Evolutionary conservation across 2,888 invertebrate genomes (phyloP), one percentile per base, ranked within the genome.

Genomic region (Sisyra nigra): DNA sequence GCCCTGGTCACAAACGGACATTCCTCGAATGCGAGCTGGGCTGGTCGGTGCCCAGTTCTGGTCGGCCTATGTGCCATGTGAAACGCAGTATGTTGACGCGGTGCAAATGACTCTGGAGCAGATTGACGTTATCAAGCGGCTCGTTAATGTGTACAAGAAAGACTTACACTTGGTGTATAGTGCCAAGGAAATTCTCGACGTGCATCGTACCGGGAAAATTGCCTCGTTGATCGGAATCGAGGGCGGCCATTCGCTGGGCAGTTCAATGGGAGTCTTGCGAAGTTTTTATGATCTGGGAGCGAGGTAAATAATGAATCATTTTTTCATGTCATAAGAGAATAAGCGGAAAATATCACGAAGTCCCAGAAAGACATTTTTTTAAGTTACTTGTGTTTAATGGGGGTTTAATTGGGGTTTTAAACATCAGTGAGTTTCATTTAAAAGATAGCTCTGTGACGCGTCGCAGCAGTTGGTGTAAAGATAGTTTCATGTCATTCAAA

Each of bases 1-100:
- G 60, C 77, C 77, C 62, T 91, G 88, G 88, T 87, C 88, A 54
- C 92, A 93, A 61, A 93, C 92, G 18, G 92, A 93, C 63, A 82
- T 93, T 54, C 82, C 85, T 46, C 73, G 89, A 55, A 69, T 91
- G 53, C 72, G 78, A 54, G 72, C 77, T 52, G 91, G 91, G 46
- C 75, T 80, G 57, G 76, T 93, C 45, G 91, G 89, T 47, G 92
- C 89, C 50, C 92, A 92, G 72, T 85, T 86, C 61, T 86, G 86
- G 86, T 85, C 86, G 48, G 86, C 86, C 48, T 86, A 84, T 62
- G 85, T 86, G 56, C 86, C 86, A 50, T 86, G 86, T 57, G 83
- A 80, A 51, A 80, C 85, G 18, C 80, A 84, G 55, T 80, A 84
- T 59, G 67, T 82, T 59, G 85, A 86, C 58, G 86, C 85, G 43